phyloP scores from a whole-genome alignment of 2,888 invertebrate genomes.

The Sepioteuthis lessoniana region DNA sequence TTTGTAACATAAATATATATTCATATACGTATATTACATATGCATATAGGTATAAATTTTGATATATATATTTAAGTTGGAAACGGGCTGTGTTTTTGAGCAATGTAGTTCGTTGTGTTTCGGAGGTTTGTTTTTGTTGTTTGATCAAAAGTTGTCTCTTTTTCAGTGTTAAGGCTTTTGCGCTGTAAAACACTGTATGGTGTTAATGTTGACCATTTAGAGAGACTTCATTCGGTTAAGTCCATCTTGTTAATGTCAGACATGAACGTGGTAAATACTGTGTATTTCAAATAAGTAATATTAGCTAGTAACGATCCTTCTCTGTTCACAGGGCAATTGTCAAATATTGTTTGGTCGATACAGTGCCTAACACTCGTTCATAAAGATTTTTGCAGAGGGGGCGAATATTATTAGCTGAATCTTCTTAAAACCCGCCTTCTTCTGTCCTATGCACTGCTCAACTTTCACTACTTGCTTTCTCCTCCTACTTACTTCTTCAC shows the following conservation, averaged over 20 bases:
- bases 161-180: background rate
- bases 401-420: background rate
- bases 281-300: background rate
- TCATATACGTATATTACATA: too few relatives aligned
- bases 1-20: background rate
- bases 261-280: background rate
- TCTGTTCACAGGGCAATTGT: background rate
- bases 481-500: background rate
- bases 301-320: background rate
- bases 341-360: background rate
- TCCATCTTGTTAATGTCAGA: background rate
- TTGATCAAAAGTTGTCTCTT: background rate
- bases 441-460: background rate
- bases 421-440: background rate
- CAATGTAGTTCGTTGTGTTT: background rate
- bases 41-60: too few relatives aligned
- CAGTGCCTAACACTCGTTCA: background rate
- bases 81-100: background rate
- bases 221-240: background rate
- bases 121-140: background rate
- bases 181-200: too few relatives aligned
- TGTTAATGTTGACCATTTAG: background rate
- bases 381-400: background rate
- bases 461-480: background rate
- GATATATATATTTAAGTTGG: background rate